Evolutionary conservation across 2,888 invertebrate genomes (phyloP).

Genomic region (Callyntrura guangdongensis): DNA sequence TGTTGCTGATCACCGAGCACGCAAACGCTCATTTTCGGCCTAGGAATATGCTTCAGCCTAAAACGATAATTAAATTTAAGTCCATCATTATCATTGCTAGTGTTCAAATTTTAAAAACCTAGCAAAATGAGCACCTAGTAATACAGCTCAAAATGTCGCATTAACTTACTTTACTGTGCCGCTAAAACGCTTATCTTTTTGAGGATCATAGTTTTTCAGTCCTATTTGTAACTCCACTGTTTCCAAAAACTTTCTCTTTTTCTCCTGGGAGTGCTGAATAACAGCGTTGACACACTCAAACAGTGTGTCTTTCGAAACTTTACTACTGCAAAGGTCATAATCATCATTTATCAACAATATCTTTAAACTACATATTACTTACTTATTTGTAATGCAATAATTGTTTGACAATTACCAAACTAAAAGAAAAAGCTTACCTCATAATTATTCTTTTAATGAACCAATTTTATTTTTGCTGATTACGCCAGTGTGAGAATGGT

Average conservation of each 20-base stretch:
- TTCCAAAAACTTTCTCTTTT: slow-evolving; percentile 95
- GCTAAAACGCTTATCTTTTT: slow-evolving; percentile 99
- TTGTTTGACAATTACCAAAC: too few relatives aligned
- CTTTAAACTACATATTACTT: too few relatives aligned
- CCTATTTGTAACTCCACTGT: slow-evolving; percentile 99
- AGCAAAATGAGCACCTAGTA: too few relatives aligned
- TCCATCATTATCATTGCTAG: too few relatives aligned
- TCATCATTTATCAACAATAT: too few relatives aligned
- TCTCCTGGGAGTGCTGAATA: slow-evolving; percentile 91
- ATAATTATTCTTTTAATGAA: slow-evolving; percentile 13
- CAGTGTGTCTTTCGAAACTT: slow-evolving; percentile 98
- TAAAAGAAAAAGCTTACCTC: too few relatives aligned
- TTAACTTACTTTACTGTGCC: slow-evolving; percentile 98
- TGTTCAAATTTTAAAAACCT: too few relatives aligned
- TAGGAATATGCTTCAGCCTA: slow-evolving; percentile 98
- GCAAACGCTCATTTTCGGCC: slow-evolving; percentile 99
- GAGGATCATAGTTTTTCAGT: slow-evolving; percentile 99
- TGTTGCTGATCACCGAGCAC: slow-evolving; percentile 99
- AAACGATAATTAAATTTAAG: slow-evolving; percentile 13
- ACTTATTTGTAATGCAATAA: too few relatives aligned
- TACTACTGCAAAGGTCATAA: slow-evolving; percentile 42
- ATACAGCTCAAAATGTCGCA: too few relatives aligned
- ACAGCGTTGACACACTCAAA: slow-evolving; percentile 97
- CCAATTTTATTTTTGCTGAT: neutral
- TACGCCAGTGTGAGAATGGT: too few relatives aligned